phyloP scores from a whole-genome alignment of 2,113 vertebrate species.

The Enhydra lutris region DNA sequence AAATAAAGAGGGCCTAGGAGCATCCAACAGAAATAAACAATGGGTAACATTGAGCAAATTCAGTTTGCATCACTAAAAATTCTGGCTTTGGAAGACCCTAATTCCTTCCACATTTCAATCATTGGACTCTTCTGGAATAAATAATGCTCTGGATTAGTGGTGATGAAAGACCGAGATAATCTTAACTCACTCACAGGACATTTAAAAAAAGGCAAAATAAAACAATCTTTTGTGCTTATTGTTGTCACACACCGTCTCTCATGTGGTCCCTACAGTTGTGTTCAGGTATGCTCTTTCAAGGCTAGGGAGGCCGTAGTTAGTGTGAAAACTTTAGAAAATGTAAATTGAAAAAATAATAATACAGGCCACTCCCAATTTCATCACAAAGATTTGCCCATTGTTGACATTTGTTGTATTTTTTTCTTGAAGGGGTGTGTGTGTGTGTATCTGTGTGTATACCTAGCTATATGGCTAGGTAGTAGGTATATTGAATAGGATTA shows the following conservation, averaged over 20 bases:
- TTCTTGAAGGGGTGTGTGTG: neutral
- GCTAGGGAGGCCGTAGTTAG: neutral
- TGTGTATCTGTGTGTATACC: neutral
- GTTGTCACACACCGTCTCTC: neutral
- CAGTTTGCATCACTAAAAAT: neutral
- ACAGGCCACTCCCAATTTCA: neutral
- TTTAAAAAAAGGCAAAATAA: neutral
- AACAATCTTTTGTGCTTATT: neutral
- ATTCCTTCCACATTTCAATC: conserved; percentile 27
- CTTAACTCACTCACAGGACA: neutral
- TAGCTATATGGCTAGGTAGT: neutral
- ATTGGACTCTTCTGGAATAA: neutral
- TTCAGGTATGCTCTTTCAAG: neutral
- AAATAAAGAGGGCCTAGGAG: neutral
- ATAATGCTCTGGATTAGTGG: neutral
- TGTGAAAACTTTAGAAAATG: neutral
- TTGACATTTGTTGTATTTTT: neutral
- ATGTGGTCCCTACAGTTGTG: neutral
- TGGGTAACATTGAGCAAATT: neutral
- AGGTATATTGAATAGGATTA: neutral
- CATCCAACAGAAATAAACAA: neutral
- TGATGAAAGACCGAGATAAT: neutral
- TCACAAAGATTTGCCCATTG: neutral
- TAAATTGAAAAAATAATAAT: neutral
- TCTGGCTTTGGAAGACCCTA: neutral